These are phyloP conservation scores for Papilio dardanus DNA, from an alignment of 1,140 invertebrate genomes.

Conservation along the genomic window DNA sequence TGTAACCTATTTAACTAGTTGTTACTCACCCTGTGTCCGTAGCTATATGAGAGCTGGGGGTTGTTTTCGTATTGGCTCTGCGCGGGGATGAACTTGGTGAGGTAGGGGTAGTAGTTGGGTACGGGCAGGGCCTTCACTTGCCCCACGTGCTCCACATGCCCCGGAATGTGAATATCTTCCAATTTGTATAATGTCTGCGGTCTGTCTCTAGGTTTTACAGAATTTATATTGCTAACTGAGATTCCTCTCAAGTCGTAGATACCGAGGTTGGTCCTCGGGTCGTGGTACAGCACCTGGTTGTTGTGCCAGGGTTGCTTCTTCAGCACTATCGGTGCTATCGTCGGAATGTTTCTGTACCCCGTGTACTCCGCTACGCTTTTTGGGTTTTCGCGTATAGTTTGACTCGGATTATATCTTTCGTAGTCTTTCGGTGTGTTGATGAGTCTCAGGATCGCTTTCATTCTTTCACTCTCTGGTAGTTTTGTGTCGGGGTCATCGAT, in stretches of 20 bases:
- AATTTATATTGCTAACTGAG: constrained; percentile 9
- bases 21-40: background rate
- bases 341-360: constrained; percentile 42
- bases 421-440: constrained; percentile 38
- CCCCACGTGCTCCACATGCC: background rate
- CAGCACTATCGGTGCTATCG: constrained; percentile 16
- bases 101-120: constrained; percentile 4
- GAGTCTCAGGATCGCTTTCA: constrained; percentile 47
- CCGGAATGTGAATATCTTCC: background rate
- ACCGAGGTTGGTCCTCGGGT: constrained; percentile 6
- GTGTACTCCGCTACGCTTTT: constrained; percentile 55
- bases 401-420: constrained; percentile 24
- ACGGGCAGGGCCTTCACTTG: background rate
- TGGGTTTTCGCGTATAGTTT: constrained; percentile 43
- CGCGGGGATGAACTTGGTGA: constrained; percentile 5
- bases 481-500: constrained; percentile 71
- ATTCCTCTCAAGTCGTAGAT: constrained; percentile 19
- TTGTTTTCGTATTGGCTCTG: background rate
- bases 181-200: constrained; percentile 1
- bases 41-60: background rate
- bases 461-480: constrained; percentile 60
- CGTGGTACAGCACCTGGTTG: constrained; percentile 31
- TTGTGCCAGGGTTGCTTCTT: constrained; percentile 24
- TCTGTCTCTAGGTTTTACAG: background rate
- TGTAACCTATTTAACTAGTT: background rate